phyloP scores from a whole-genome alignment of 2,797 vertebrate species.

The Artibeus lituratus region DNA sequence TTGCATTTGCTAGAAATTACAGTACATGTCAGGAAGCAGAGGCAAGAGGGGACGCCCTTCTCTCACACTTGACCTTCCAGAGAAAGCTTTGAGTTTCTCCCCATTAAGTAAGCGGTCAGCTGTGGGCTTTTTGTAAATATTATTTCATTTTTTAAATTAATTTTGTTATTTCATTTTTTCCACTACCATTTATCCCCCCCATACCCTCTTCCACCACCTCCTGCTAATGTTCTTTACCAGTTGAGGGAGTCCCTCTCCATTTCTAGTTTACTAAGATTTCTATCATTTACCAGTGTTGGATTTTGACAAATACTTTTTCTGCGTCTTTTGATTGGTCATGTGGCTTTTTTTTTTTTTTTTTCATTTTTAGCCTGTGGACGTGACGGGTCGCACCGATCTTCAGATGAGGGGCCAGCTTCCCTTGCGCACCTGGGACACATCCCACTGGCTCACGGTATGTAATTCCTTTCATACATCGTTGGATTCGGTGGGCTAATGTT shows the following conservation, averaged over 20 bases:
- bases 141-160: background rate
- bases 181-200: background rate
- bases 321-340: background rate
- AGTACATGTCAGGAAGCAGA: background rate
- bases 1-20: background rate
- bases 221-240: background rate
- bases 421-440: background rate
- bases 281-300: too few species aligned
- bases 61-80: background rate
- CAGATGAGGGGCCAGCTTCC: background rate
- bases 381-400: background rate
- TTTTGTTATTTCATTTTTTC: background rate
- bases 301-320: background rate
- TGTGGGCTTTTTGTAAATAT: background rate
- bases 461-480: background rate
- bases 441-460: too few species aligned
- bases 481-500: background rate
- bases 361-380: background rate
- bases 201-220: background rate
- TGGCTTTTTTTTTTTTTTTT: background rate
- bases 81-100: background rate
- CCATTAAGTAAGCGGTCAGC: background rate
- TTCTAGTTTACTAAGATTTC: background rate
- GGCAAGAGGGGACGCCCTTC: background rate
- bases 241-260: background rate